phyloP scores from a whole-genome alignment of 2,113 vertebrate genomes.

The Procavia capensis region DNA sequence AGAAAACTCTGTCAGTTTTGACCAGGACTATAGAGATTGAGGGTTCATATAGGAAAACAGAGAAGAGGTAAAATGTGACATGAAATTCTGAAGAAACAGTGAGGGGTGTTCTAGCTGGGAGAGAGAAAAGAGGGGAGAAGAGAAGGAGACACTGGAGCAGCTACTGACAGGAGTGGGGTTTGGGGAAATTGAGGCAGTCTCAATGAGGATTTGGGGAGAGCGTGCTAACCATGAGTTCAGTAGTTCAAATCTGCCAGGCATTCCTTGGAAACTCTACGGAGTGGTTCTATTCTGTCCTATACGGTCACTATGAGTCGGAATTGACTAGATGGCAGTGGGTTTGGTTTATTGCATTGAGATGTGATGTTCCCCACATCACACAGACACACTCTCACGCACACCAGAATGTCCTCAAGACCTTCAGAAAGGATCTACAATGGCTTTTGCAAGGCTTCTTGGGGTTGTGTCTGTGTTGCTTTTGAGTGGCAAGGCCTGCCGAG shows the following conservation, averaged over 20 bases:
- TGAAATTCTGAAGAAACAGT: neutral
- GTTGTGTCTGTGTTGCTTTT: neutral
- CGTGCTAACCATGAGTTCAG: too few relatives aligned
- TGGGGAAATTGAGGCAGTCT: neutral
- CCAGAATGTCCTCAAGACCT: neutral
- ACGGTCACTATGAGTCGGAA: too few relatives aligned
- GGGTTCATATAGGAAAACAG: neutral
- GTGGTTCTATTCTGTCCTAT: too few relatives aligned
- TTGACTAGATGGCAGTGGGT: too few relatives aligned
- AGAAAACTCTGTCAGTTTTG: neutral
- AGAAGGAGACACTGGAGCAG: neutral
- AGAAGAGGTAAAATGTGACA: neutral
- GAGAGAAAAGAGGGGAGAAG: neutral
- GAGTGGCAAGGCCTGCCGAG: neutral
- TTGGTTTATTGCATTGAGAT: neutral
- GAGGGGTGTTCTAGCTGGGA: neutral
- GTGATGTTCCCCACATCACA: rapidly evolving
- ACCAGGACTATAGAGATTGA: neutral
- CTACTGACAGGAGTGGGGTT: neutral
- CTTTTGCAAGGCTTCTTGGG: neutral
- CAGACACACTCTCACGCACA: too few relatives aligned
- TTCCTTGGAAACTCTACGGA: too few relatives aligned
- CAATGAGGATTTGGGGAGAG: neutral
- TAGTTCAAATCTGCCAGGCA: too few relatives aligned
- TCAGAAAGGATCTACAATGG: neutral